A percentile compares a stretch with the other conserved stretches of the same genome.
phyloP scores from a whole-genome alignment of 2,113 vertebrate species.

The Plectropomus leopardus region DNA sequence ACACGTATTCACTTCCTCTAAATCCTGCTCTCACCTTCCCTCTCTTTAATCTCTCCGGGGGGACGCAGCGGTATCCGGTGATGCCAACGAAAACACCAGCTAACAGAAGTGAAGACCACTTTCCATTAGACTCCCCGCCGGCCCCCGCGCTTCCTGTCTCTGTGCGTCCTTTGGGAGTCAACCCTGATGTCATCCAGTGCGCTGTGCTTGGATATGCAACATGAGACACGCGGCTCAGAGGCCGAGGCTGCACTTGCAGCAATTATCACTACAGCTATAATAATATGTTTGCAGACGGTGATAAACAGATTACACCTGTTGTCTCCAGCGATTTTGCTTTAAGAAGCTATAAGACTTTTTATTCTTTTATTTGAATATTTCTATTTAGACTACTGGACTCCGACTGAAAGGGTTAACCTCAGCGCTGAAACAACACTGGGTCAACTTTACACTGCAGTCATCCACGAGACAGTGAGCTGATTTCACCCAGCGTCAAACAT shows the following conservation, averaged over 20 bases:
- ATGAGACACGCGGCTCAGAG: background rate
- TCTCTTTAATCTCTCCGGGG: background rate
- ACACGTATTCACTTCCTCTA: background rate
- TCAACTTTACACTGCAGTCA: too few relatives aligned
- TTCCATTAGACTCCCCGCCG: background rate
- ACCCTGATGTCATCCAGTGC: slow-evolving; percentile 40
- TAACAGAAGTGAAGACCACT: slow-evolving; percentile 7
- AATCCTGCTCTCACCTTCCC: background rate
- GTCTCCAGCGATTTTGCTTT: background rate
- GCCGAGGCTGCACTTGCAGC: background rate
- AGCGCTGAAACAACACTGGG: too few relatives aligned
- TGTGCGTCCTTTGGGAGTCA: background rate
- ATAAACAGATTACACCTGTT: background rate
- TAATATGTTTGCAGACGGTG: background rate
- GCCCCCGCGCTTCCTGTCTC: background rate
- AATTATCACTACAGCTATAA: background rate
- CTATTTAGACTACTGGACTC: too few relatives aligned
- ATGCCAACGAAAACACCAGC: background rate
- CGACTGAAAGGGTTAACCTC: too few relatives aligned
- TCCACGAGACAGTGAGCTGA: too few relatives aligned
- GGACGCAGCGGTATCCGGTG: background rate
- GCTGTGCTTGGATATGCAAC: background rate
- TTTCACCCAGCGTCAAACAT: too few relatives aligned
- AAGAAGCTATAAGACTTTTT: too few relatives aligned
- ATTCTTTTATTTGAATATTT: too few relatives aligned